Evolutionary conservation across 2,113 vertebrate genomes (phyloP).

Genomic region (Setophaga kirtlandii): DNA sequence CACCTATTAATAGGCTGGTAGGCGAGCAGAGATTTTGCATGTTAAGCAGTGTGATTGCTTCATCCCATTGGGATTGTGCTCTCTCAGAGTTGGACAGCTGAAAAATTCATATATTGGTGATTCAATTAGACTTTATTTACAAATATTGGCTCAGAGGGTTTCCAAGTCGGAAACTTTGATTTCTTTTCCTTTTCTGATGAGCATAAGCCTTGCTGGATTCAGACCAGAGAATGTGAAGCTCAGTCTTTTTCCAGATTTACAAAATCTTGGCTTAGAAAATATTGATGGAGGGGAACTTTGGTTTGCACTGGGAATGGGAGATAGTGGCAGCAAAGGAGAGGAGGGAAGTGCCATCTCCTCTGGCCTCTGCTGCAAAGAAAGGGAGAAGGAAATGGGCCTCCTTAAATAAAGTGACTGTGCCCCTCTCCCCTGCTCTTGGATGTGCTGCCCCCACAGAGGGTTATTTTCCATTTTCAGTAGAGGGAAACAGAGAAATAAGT

Average conservation of each 20-base stretch:
- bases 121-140: slow-evolving; percentile 18
- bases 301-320: neutral
- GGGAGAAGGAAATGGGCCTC: neutral
- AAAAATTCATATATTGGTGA: neutral
- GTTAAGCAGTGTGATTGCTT: neutral
- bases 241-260: neutral
- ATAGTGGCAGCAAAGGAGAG: neutral
- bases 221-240: neutral
- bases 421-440: neutral
- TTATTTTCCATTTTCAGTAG: neutral
- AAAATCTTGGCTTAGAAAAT: neutral
- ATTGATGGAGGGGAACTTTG: neutral
- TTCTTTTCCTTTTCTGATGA: neutral
- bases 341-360: neutral
- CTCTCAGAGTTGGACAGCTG: neutral
- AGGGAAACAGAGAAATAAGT: neutral
- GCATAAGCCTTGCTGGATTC: neutral
- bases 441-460: neutral
- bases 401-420: neutral
- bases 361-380: neutral
- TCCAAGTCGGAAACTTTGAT: neutral
- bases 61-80: neutral
- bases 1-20: neutral
- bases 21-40: neutral
- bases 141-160: neutral